Percentiles rank a stretch among this genome's conserved stretches.
Conservation (phyloP, 2,113 vertebrate genomes). For the Entelurus aequoreus region DNA sequence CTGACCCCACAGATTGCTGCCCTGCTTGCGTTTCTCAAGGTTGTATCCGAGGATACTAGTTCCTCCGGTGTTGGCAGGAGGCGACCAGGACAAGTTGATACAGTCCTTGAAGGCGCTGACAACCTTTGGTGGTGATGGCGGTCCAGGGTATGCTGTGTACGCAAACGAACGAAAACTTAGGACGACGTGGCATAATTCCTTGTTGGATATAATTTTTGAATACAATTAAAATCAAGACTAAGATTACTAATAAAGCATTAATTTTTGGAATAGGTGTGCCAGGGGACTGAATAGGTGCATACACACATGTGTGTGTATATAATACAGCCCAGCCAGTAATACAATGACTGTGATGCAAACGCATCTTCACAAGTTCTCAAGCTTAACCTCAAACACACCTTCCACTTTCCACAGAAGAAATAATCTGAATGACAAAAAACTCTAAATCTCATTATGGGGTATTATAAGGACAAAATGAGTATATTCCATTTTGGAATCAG, state of each 20-base stretch:
- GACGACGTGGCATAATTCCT: too few species aligned
- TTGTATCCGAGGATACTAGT: conserved; percentile 80
- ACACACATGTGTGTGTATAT: too few species aligned
- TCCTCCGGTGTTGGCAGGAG: conserved; percentile 72
- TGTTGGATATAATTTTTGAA: too few species aligned
- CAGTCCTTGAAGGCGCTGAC: conserved; percentile 70
- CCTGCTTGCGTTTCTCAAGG: conserved; percentile 85
- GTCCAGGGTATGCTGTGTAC: conserved; percentile 74
- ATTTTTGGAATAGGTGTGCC: too few species aligned
- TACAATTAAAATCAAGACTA: too few species aligned
- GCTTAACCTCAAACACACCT: too few species aligned
- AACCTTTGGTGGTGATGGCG: conserved; percentile 77
- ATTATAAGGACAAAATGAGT: neutral
- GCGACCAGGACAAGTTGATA: conserved; percentile 78
- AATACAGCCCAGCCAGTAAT: neutral
- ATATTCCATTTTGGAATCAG: too few species aligned
- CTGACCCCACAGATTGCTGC: conserved; percentile 77
- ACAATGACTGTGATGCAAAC: neutral
- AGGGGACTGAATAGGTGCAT: too few species aligned
- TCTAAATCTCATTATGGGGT: neutral
- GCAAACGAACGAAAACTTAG: neutral
- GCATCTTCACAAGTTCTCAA: too few species aligned
- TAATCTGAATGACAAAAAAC: too few species aligned
- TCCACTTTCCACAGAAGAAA: too few species aligned
- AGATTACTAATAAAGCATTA: too few species aligned